Percentiles rank a stretch among this genome's conserved stretches.
Conservation (phyloP, 2,888 invertebrate species). For the Nemotelus pantherinus region DNA sequence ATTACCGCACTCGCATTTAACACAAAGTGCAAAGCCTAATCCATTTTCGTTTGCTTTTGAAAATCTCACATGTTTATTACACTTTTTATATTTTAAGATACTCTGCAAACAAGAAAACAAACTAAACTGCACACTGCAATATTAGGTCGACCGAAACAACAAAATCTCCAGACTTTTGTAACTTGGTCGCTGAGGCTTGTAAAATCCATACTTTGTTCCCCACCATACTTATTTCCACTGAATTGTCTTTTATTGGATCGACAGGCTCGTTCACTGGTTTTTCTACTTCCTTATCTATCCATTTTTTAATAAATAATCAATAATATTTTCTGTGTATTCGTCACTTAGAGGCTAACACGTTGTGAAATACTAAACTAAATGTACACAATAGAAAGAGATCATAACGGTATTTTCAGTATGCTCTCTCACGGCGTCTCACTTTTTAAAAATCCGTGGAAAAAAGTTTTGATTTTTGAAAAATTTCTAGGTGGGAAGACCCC, state of each 20-base stretch:
- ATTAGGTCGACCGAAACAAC: slow-evolving; percentile 21
- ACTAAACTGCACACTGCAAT: slow-evolving; percentile 30
- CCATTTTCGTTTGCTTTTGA: slow-evolving; percentile 15
- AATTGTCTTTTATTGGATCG: slow-evolving; percentile 6
- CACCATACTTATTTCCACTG: slow-evolving; percentile 14
- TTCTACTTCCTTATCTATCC: slow-evolving; percentile 10
- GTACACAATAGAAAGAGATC: too few species aligned
- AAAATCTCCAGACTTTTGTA: slow-evolving; percentile 17
- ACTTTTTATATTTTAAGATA: slow-evolving; percentile 24
- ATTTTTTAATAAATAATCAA: slow-evolving; percentile 11
- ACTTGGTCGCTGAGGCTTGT: slow-evolving; percentile 37
- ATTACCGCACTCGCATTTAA: not conserved
- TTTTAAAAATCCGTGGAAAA: too few species aligned
- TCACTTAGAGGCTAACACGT: slow-evolving; percentile 11
- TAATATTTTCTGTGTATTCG: not conserved
- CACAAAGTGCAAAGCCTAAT: not conserved
- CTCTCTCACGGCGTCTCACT: too few species aligned
- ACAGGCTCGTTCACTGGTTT: not conserved
- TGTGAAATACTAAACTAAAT: not conserved
- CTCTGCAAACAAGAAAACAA: slow-evolving; percentile 28
- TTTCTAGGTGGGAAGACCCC: too few species aligned
- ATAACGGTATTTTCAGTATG: too few species aligned
- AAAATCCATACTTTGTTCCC: slow-evolving; percentile 18
- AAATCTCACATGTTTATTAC: slow-evolving; percentile 34
- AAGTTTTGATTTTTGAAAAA: too few species aligned